Percentiles rank a stretch among this genome's conserved stretches.
phyloP scores from a whole-genome alignment of 2,797 vertebrate species.

The Lemur catta region DNA sequence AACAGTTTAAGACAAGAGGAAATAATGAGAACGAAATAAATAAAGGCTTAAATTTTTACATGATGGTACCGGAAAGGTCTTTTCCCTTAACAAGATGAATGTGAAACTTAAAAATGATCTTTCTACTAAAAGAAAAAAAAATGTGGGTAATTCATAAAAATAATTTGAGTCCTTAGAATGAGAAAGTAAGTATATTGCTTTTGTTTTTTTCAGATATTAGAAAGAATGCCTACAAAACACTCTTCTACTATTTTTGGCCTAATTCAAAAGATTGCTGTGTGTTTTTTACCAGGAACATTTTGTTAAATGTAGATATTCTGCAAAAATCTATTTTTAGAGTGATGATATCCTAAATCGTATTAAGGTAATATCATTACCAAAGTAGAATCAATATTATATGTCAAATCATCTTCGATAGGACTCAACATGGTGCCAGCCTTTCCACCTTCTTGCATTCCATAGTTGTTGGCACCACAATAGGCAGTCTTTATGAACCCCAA shows the following conservation, averaged over 20 bases:
- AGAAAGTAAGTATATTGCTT: neutral
- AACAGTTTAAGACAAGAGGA: neutral
- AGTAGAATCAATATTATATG: neutral
- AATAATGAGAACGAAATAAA: neutral
- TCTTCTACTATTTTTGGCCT: neutral
- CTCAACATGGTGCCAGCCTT: constrained; percentile 40
- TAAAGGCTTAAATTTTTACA: neutral
- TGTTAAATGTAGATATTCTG: neutral
- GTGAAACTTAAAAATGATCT: neutral
- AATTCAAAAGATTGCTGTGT: neutral
- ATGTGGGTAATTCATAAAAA: neutral
- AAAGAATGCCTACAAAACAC: neutral
- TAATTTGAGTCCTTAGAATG: neutral
- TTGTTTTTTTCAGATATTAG: neutral
- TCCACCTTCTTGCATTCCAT: constrained; percentile 72
- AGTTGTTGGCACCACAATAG: constrained; percentile 66
- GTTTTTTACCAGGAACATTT: neutral
- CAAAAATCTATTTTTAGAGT: neutral
- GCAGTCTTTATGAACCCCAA: constrained; percentile 73
- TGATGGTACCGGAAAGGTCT: neutral
- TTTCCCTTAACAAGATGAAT: constrained; percentile 12
- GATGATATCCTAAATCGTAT: neutral
- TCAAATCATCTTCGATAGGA: constrained; percentile 53
- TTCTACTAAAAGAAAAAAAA: neutral
- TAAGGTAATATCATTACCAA: neutral